These are phyloP conservation scores for Pocota personata DNA, from an alignment of 2,888 invertebrate genomes.

Conservation along the genomic window DNA sequence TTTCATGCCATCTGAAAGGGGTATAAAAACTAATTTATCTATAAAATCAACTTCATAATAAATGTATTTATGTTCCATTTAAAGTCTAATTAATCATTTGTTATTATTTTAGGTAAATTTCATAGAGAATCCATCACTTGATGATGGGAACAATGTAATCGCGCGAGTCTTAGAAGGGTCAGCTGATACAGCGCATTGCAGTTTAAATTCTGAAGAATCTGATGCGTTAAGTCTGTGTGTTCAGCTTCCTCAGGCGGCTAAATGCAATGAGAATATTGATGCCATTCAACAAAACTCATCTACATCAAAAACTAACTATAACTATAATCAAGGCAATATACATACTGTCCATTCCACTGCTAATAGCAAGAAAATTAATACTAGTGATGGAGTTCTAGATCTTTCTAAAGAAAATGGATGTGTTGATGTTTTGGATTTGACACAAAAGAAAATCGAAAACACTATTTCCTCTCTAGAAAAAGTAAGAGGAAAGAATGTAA, in stretches of 20 bases:
- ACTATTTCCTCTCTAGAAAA: not conserved
- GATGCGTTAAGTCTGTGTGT: constrained; percentile 3
- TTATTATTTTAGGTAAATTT: constrained; percentile 73
- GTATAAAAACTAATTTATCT: too few species aligned
- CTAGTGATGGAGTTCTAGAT: not conserved
- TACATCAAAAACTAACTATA: not conserved
- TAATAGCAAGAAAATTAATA: not conserved
- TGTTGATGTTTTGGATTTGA: constrained; percentile 16
- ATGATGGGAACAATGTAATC: constrained; percentile 73
- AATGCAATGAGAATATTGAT: not conserved
- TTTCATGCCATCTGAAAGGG: too few species aligned
- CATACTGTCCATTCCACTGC: not conserved
- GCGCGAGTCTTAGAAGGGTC: constrained; percentile 72
- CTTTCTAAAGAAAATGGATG: constrained; percentile 8
- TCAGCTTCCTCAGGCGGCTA: constrained; percentile 18
- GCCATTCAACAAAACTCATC: constrained; percentile 43
- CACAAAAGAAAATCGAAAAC: not conserved
- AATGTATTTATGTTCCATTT: not conserved
- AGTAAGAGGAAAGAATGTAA: constrained; percentile 12
- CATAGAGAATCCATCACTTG: constrained; percentile 73
- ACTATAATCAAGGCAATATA: not conserved
- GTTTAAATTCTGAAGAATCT: constrained; percentile 35
- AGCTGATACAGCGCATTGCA: not conserved
- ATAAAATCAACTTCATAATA: too few species aligned
- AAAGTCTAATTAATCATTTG: not conserved